Evolutionary conservation across 2,888 invertebrate genomes (phyloP), one percentile per base, ranked within the genome.

Genomic region (Epirrita christyi): DNA sequence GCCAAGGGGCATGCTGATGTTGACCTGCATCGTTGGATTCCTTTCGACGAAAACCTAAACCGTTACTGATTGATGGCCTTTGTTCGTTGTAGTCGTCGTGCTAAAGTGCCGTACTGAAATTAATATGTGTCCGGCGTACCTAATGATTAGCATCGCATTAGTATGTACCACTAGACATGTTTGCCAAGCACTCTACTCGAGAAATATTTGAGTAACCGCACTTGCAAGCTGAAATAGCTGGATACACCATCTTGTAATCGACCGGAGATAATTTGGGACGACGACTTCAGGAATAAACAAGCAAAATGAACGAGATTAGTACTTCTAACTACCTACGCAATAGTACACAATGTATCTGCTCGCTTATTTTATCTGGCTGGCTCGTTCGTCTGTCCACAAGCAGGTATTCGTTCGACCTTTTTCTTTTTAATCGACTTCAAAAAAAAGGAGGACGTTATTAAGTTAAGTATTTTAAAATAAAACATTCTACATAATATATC

Each of bases 101-200:
- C 76, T 72, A 79, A 84, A 85, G 81, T 85, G 82, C 85, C 87
- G 84, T 86, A 81, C 78, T 79, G 70, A 83, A 87, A 88, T 88
- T 85, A 87, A 86, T 88, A 89, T 88, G 88, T 85, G 83, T 78
- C 80, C 73, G 73, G 80, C 85, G 86, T 86, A 64, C 62, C 61
- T 63, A 83, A 80, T 83, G 75, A 86, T 87, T 87, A 88, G 85
- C 88, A 87, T 86, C 76, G 62, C 86, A 88, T 89, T 88, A 86
- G 85, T 88, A 88, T 87, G 88, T 83, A 73, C 76, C 77, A 73
- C 79, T 75, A 75, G 76, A 70, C 75, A 70, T 83, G 81, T 86
- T 87, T 84, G 81, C 77, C 74, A 70, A 81, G 77, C 80, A 81
- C 81, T 85, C 71, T 68, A 70, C 72, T 80, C 70, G 71, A 80